Conservation (phyloP, 2,797 vertebrate genomes). For the Scolopax rusticola region DNA sequence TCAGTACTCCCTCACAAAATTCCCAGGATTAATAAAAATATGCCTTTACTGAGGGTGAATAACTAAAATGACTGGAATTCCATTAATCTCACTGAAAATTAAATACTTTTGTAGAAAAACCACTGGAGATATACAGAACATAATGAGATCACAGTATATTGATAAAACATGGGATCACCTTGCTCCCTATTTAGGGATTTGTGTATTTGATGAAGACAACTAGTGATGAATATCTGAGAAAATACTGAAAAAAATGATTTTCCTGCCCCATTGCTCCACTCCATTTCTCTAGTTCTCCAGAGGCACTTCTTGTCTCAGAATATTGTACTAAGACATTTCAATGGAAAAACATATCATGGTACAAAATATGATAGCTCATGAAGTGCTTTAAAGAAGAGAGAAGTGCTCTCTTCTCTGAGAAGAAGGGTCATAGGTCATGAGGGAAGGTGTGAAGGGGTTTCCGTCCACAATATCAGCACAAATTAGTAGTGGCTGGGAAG, state of each 20-base stretch:
- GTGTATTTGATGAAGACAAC: neutral
- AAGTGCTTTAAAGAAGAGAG: neutral
- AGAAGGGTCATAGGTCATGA: too few relatives aligned
- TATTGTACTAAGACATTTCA: neutral
- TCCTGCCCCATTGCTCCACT: neutral
- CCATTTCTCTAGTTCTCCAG: neutral
- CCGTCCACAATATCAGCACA: neutral
- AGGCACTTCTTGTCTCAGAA: neutral
- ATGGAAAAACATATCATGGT: neutral
- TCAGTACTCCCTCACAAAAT: neutral
- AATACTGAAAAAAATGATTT: neutral
- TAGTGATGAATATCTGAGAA: neutral
- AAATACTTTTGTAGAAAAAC: neutral
- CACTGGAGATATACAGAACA: neutral
- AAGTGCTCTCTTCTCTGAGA: too few relatives aligned
- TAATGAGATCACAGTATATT: neutral
- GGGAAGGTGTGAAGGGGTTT: neutral
- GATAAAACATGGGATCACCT: neutral
- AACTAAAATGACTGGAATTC: neutral
- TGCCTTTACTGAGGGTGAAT: neutral
- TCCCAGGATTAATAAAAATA: constrained; percentile 19
- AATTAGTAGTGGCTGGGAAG: neutral
- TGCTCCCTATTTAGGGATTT: neutral
- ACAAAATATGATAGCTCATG: neutral
- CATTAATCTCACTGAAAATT: neutral